Base-by-base conservation (phyloP, 2,888 invertebrate genomes). In the Teleiodes luculella region DNA sequence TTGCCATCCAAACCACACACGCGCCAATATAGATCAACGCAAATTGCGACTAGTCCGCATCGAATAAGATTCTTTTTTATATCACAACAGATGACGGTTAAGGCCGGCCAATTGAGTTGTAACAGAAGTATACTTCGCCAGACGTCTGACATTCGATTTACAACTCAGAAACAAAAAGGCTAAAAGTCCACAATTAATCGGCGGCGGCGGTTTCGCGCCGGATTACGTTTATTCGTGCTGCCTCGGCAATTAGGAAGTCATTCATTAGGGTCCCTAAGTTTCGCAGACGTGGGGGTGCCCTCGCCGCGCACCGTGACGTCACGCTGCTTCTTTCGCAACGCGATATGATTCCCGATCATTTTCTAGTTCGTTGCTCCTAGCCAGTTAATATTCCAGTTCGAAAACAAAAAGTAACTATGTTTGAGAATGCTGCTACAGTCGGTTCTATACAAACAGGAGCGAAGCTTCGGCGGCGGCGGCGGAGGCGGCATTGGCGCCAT, bases 221-320 rank as follows among this genome's bases (percentile, higher is more conserved):
- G 86, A 85, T 83, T 85, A 81, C 79, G 79, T 78, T 83, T 80
- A 81, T 86, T 85, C 82, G 84, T 85, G 82, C 78, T 78, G 79
- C 78, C 72, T 84, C 86, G 85, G 86, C 88, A 88, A 89, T 89
- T 89, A 89, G 89, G 89, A 88, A 89, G 89, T 89, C 82, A 80
- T 87, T 89, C 89, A 89, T 89, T 88, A 88, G 80, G 86, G 81
- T 85, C 88, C 89, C 87, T 87, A 88, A 88, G 87, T 88, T 89
- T 86, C 76, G 86, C 87, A 89, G 88, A 88, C 87, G 85, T 78
- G 82, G 86, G 89, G 89, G 88, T 89, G 86, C 86, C 24, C 83
- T 75, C 69, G 45, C 73, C 70, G 47, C 72, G 75, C 72, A 67
- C 68, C 68, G 77, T 83, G 80, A 83, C 83, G 83, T 85, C 83